phyloP scores from a whole-genome alignment of 2,888 invertebrate species.

The Phyllotreta cruciferae region DNA sequence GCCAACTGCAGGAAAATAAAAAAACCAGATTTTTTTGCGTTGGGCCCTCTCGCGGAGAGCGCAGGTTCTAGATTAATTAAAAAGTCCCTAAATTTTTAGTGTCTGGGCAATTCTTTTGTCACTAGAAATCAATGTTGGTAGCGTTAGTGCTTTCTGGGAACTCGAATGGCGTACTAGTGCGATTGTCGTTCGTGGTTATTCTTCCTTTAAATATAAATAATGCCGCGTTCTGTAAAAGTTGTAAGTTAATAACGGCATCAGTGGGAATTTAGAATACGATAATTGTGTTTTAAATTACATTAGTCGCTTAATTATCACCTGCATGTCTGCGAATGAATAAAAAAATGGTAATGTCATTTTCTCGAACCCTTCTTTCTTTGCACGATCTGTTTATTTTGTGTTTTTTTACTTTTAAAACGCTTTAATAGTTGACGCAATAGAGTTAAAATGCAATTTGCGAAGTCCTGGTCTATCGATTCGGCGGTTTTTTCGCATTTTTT shows the following conservation, averaged over 20 bases:
- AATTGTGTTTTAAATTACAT: slow-evolving; percentile 39
- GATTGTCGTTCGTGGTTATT: slow-evolving; percentile 42
- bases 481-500: slow-evolving; percentile 41
- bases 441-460: slow-evolving; percentile 21
- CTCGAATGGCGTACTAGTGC: slow-evolving; percentile 56
- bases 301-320: slow-evolving; percentile 46
- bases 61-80: slow-evolving; percentile 45
- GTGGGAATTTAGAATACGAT: slow-evolving; percentile 41
- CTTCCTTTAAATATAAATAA: slow-evolving; percentile 50
- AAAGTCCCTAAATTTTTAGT: slow-evolving; percentile 59
- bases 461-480: slow-evolving; percentile 34
- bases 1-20: slow-evolving; percentile 35
- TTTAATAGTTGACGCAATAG: slow-evolving; percentile 39
- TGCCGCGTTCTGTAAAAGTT: slow-evolving; percentile 59
- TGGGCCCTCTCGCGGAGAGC: slow-evolving; percentile 35
- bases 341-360: slow-evolving; percentile 59
- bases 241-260: slow-evolving; percentile 54
- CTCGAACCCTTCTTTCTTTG: slow-evolving; percentile 47
- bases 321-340: slow-evolving; percentile 51
- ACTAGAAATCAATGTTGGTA: slow-evolving; percentile 62
- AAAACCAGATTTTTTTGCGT: slow-evolving; percentile 33
- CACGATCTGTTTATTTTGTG: slow-evolving; percentile 53
- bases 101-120: slow-evolving; percentile 57
- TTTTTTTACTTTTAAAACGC: slow-evolving; percentile 43
- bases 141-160: slow-evolving; percentile 56